Conservation (phyloP, 2,797 vertebrate genomes). For the Peromyscus attwateri region DNA sequence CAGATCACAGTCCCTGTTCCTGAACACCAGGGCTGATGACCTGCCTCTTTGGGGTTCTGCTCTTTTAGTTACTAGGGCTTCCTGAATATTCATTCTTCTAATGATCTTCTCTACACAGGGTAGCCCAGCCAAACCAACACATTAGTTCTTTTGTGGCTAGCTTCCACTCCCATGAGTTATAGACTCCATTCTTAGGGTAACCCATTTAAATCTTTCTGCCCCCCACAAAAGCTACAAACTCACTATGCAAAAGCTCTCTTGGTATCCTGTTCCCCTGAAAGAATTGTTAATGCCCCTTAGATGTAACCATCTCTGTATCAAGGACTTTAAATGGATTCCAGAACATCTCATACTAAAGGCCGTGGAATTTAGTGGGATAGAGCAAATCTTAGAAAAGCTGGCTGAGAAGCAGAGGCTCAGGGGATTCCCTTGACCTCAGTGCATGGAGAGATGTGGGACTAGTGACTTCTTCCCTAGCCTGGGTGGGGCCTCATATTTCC, state of each 20-base stretch:
- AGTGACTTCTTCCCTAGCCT: background rate
- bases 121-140: background rate
- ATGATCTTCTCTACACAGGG: background rate
- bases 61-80: background rate
- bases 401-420: too few relatives aligned
- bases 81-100: background rate
- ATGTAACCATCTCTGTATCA: background rate
- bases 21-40: too few relatives aligned
- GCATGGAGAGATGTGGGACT: background rate
- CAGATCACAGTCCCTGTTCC: background rate
- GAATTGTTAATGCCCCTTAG: background rate
- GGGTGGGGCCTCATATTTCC: background rate
- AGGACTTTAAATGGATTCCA: background rate
- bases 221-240: background rate
- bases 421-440: background rate
- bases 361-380: background rate
- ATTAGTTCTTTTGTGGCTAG: background rate
- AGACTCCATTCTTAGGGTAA: background rate
- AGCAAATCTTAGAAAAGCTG: background rate
- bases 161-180: background rate
- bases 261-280: background rate
- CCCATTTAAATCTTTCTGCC: background rate
- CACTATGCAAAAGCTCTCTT: background rate
- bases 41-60: background rate
- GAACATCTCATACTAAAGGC: background rate